Base-by-base conservation (phyloP, 2,888 invertebrate species). In the Periphyllus acericola region DNA sequence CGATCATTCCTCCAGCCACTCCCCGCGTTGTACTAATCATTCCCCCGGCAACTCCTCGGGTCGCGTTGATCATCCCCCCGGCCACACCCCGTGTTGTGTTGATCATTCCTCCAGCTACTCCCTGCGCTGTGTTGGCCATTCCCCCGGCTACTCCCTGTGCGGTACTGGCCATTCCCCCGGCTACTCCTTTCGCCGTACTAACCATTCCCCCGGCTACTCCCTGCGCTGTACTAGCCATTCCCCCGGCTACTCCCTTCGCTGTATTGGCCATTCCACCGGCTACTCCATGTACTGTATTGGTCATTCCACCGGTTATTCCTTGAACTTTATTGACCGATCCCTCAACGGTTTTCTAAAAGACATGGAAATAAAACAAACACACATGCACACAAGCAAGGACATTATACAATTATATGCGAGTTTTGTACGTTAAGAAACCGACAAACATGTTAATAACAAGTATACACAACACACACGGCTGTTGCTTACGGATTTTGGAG, bases 381-480 rank as follows among this genome's bases (percentile, higher is more conserved):
- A 84, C 84, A 17, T 68, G 84, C 76, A 68, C 76, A 78, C 68
- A 34, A 68, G 46, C 78, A 32, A 76, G 17, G 19, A 25, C 60
- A 8, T 60, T 60, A 60, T 25, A 60, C 60, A 60, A 60, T 75
- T 34, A 78, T 78, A 85, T 68, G 46, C 84, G 84, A 84, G 84
- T 84, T 76, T 76, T 32, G 34, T 75, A 75, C 60, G 11, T 17
- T 68, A n/a, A 76, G 76, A 78, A 32, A 68, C 76, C 25, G n/a
- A 78, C 40, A 68, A 78, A 85, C 66, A 78, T 68, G 25, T 68
- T 68, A 68, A 32, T n/a, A 11, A 71, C 29, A 71, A 8, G 29
- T 11, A 68, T 6, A 78, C 78, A 78, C 68, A 68, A 11, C 75
- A 84, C 52, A 36, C 34, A 74, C 17, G 21, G 21, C 32, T 66